Conservation (phyloP, 2,797 vertebrate genomes). For the Rhinoraja longicauda region DNA sequence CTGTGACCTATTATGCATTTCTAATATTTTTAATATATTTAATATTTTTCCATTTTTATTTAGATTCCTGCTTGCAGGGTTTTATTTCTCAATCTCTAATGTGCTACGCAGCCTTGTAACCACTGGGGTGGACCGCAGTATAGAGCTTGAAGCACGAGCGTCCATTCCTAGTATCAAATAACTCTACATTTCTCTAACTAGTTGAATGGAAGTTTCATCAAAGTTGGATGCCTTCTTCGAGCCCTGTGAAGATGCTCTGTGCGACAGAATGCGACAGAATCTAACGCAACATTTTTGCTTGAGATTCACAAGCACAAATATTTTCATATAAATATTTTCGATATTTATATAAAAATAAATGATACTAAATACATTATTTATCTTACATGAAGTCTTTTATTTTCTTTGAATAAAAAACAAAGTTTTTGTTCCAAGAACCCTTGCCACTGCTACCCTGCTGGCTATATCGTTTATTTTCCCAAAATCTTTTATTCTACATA, state of each 20-base stretch:
- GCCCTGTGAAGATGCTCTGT: neutral
- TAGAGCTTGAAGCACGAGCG: neutral
- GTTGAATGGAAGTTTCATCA: neutral
- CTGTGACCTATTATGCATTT: neutral
- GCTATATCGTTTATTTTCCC: too few relatives aligned
- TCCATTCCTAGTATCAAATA: neutral
- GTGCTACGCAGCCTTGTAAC: neutral
- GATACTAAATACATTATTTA: too few relatives aligned
- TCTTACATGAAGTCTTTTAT: too few relatives aligned
- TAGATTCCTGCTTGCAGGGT: too few relatives aligned
- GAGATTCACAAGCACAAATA: too few relatives aligned
- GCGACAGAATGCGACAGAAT: too few relatives aligned
- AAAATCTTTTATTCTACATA: too few relatives aligned
- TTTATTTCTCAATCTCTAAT: neutral
- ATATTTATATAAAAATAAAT: too few relatives aligned
- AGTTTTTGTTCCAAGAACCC: too few relatives aligned
- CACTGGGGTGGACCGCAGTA: neutral
- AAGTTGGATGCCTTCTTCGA: neutral
- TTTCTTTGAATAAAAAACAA: too few relatives aligned
- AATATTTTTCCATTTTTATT: neutral
- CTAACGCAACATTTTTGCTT: neutral
- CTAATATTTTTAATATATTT: neutral
- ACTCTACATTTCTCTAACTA: neutral
- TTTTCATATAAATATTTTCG: too few relatives aligned
- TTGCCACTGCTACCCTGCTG: too few relatives aligned